Evolutionary conservation across 1,140 invertebrate species (phyloP).

Genomic region (Diachasma alloeum): DNA sequence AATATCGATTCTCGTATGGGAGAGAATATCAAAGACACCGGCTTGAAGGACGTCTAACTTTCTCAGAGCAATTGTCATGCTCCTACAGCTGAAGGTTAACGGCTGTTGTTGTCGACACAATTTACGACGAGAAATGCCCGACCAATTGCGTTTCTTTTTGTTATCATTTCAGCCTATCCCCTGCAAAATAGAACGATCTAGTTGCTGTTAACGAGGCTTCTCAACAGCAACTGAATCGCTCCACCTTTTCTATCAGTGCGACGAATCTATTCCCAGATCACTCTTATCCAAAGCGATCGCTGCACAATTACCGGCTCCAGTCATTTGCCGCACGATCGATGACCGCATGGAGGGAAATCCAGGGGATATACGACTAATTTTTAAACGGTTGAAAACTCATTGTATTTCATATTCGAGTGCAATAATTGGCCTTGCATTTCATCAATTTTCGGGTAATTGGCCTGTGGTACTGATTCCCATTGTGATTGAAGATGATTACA

Average conservation of each 20-base stretch:
- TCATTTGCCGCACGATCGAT: background rate
- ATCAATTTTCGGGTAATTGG: conserved; percentile 2
- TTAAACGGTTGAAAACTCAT: conserved; percentile 3
- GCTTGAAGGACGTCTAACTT: background rate
- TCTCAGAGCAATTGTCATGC: background rate
- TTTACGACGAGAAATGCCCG: background rate
- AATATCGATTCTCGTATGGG: background rate
- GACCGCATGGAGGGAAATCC: background rate
- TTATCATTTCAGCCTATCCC: too few species aligned
- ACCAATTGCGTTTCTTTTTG: too few species aligned
- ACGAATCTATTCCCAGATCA: too few species aligned
- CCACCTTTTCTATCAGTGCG: too few species aligned
- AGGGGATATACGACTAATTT: background rate
- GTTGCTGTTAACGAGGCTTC: too few species aligned
- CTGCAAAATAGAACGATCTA: too few species aligned
- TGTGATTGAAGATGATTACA: background rate
- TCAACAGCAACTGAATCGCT: too few species aligned
- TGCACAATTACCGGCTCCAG: background rate
- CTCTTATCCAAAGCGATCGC: background rate
- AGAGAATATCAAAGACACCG: background rate
- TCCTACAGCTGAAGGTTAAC: background rate
- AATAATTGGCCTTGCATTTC: background rate
- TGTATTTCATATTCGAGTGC: background rate
- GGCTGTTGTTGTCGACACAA: background rate
- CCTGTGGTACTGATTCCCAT: background rate